A percentile compares a stretch with the other conserved stretches of the same genome.
Conservation (phyloP, 2,113 vertebrate species). For the Monopterus albus region DNA sequence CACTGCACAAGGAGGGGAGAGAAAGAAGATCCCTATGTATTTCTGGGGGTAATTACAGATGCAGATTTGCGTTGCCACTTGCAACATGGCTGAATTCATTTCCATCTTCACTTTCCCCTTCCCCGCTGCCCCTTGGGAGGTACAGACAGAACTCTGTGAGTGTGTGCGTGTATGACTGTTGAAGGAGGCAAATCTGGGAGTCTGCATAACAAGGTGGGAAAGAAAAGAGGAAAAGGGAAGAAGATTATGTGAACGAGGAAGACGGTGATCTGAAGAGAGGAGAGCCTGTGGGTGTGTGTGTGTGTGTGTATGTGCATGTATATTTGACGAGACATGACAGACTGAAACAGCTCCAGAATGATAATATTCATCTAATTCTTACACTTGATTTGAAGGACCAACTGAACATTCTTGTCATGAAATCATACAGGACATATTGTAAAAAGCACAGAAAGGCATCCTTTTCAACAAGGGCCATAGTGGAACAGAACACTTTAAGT, state of each 20-base stretch:
- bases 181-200: conserved; percentile 76
- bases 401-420: conserved; percentile 1
- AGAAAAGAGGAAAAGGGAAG: conserved; percentile 61
- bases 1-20: conserved; percentile 49
- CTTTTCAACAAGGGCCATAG: not conserved
- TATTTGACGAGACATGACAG: conserved; percentile 21
- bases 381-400: conserved; percentile 16
- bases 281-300: conserved; percentile 3
- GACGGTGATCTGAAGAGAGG: conserved; percentile 39
- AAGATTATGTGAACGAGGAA: conserved; percentile 49
- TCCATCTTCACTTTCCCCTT: conserved; percentile 84
- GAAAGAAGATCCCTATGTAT: conserved; percentile 75
- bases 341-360: conserved; percentile 29
- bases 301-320: not conserved
- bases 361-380: conserved; percentile 23
- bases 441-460: not conserved
- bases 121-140: conserved; percentile 82
- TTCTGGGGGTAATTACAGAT: conserved; percentile 87
- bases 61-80: conserved; percentile 86
- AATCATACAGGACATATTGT: not conserved
- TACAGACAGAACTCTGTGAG: conserved; percentile 58
- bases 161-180: conserved; percentile 51
- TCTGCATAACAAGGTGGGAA: conserved; percentile 81
- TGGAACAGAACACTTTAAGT: not conserved
- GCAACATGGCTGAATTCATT: conserved; percentile 88